Conservation (phyloP, 2,888 invertebrate species). For the Actias luna region DNA sequence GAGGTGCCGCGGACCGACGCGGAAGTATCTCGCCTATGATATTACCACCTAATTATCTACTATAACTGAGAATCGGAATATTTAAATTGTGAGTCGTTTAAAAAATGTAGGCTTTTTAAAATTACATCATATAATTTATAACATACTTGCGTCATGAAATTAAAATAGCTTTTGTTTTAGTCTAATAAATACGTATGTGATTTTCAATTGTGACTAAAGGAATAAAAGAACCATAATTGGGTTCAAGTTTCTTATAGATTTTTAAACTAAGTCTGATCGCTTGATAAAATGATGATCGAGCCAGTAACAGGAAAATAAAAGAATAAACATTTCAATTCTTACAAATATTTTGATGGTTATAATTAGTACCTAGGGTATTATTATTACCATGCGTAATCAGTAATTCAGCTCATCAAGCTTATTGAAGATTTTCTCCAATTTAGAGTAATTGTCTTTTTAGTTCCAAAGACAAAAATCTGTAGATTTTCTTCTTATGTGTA, state of each 20-base stretch:
- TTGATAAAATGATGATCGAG: too few species aligned
- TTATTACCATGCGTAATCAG: too few species aligned
- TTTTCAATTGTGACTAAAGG: not conserved
- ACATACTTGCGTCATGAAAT: constrained; percentile 12
- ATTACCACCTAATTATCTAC: constrained; percentile 61
- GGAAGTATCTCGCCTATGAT: constrained; percentile 49
- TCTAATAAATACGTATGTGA: not conserved
- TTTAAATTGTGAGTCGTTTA: constrained; percentile 45
- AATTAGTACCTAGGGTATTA: too few species aligned
- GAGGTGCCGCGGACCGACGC: constrained; percentile 44
- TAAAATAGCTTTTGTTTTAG: not conserved
- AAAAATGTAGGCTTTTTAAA: constrained; percentile 32
- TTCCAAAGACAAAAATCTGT: too few species aligned
- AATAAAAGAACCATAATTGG: not conserved
- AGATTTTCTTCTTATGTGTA: too few species aligned
- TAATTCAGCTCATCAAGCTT: too few species aligned
- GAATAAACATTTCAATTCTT: too few species aligned
- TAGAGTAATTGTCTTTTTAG: too few species aligned
- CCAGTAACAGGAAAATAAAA: too few species aligned
- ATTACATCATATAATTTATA: constrained; percentile 12
- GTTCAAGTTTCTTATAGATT: not conserved
- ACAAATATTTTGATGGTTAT: too few species aligned
- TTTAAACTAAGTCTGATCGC: too few species aligned
- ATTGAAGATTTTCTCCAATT: too few species aligned
- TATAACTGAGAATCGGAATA: constrained; percentile 47